Evolutionary conservation across 1,140 invertebrate genomes (phyloP).

Genomic region (Eumaeus atala): DNA sequence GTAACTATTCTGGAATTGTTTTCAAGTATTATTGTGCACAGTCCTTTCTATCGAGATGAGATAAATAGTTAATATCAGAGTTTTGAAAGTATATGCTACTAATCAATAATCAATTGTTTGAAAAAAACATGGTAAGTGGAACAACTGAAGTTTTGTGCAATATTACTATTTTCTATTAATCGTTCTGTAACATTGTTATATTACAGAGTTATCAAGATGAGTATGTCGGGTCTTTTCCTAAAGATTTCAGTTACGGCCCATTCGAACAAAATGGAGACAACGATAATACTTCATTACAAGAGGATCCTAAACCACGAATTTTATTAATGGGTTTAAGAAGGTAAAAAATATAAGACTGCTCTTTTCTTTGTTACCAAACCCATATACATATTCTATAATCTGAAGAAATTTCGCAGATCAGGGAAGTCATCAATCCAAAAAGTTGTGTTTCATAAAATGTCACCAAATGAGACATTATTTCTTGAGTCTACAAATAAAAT

Average conservation of each 20-base stretch:
- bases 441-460: constrained; percentile 99
- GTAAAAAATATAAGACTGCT: constrained; percentile 56
- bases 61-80: too few relatives aligned
- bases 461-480: constrained; percentile 99
- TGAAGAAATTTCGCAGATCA: constrained; percentile 79
- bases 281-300: constrained; percentile 75
- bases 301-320: constrained; percentile 92
- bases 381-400: too few relatives aligned
- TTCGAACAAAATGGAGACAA: constrained; percentile 81
- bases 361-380: too few relatives aligned
- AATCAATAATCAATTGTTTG: too few relatives aligned
- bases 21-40: too few relatives aligned
- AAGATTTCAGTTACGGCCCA: constrained; percentile 93
- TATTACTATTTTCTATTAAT: constrained; percentile 1
- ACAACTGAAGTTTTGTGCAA: not conserved
- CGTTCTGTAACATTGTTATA: not conserved
- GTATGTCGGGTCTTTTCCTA: constrained; percentile 91
- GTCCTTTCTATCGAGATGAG: too few relatives aligned
- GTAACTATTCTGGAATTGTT: too few relatives aligned
- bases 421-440: constrained; percentile 99
- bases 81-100: too few relatives aligned
- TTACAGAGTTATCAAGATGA: constrained; percentile 81
- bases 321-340: constrained; percentile 95
- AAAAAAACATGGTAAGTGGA: constrained; percentile 12
- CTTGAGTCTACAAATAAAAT: constrained; percentile 99